Base-by-base conservation (phyloP, 1,140 invertebrate genomes). In the Magallana gigas region DNA sequence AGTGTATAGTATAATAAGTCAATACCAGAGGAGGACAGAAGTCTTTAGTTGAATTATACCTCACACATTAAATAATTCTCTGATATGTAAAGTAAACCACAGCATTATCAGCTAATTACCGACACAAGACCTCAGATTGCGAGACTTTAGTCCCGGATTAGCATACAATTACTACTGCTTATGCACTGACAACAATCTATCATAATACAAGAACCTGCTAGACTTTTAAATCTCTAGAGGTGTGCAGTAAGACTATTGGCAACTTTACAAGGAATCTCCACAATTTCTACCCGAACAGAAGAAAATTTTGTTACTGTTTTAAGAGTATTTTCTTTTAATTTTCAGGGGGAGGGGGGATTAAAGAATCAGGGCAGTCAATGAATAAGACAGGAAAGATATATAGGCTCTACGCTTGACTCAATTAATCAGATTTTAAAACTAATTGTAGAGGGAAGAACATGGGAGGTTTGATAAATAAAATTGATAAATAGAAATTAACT, bases 41-140 rank as follows among this genome's bases (percentile, higher is more conserved):
- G 68, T 11, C 18, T 76, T 76, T 76, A 23, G 23, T 76, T 76
- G 36, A 76, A 29, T 29, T 29, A 76, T 76, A 76, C 68, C 68
- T 76, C 68, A 76, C 68, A 76, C 23, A 29, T 76, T 36, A 76
- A 18, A 29, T 76, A 76, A 76, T 18, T 76, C 68, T 29, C 9
- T 76, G 68, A 76, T 76, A 36, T 36, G 68, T 76, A 76, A 76
- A 29, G 68, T 76, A 76, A 76, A 71, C 68, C 68, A 71, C 68
- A 71, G 68, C 68, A 71, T 23, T 29, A 71, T 71, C 68, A 76
- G 68, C 68, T 76, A 76, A 76, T 76, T 76, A 76, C 68, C 60
- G 23, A 76, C 18, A 76, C 23, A 76, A 76, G 68, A 76, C 23
- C 23, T 29, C 68, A 76, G 23, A 29, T 76, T 76, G 23, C 12